Conservation (phyloP, 2,113 vertebrate genomes). For the Chionodraco myersi region DNA sequence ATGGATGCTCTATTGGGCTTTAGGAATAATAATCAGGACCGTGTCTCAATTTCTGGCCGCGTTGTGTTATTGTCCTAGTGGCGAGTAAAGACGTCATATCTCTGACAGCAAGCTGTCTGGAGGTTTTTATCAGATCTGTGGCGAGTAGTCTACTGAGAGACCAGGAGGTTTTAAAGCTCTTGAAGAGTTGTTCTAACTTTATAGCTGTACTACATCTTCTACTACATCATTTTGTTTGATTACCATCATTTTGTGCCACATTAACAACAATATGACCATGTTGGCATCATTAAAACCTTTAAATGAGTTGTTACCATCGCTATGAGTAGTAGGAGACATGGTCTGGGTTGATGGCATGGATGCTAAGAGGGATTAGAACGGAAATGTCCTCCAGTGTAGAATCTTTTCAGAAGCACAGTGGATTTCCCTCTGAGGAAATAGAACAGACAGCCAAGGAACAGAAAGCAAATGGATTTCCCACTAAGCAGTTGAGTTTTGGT, state of each 20-base stretch:
- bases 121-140: conserved; percentile 66
- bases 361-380: background rate
- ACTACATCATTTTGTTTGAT: too few species aligned
- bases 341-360: background rate
- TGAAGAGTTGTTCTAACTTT: background rate
- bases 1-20: background rate
- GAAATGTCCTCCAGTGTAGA: background rate
- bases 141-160: conserved; percentile 12
- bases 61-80: conserved; percentile 38
- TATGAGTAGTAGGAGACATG: background rate
- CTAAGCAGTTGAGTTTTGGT: conserved; percentile 41
- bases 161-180: background rate
- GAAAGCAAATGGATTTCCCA: conserved; percentile 45
- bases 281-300: conserved; percentile 8
- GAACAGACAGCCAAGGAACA: conserved; percentile 11
- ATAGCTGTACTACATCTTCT: background rate
- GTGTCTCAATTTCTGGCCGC: conserved; percentile 13
- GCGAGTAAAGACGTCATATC: conserved; percentile 67
- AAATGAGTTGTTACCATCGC: background rate
- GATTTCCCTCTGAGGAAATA: background rate
- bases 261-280: conserved; percentile 5
- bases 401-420: conserved; percentile 2
- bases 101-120: conserved; percentile 64
- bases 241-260: background rate
- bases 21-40: background rate